These are phyloP conservation scores for Exocentrus adspersus DNA, from an alignment of 2,888 invertebrate species.

Conservation along the genomic window DNA sequence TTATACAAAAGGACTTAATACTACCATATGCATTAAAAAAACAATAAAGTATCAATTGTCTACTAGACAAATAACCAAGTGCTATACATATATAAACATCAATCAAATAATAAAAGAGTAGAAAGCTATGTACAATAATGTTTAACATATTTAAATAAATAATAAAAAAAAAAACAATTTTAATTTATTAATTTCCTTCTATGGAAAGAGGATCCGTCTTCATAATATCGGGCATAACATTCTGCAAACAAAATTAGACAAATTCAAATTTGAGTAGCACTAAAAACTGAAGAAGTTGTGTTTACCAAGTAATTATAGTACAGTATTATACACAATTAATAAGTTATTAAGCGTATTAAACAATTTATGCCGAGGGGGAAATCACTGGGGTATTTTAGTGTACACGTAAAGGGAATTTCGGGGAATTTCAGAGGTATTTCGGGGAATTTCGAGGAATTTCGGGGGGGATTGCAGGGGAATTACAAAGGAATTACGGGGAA, in stretches of 20 bases:
- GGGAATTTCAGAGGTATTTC: too few species aligned
- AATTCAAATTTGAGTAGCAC: too few species aligned
- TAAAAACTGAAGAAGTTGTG: too few species aligned
- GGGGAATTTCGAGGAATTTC: too few species aligned
- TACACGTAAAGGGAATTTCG: too few species aligned
- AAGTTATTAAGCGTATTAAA: too few species aligned
- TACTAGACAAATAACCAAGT: slow-evolving; percentile 22
- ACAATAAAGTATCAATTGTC: slow-evolving; percentile 31
- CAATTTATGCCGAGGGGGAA: too few species aligned
- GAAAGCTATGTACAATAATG: slow-evolving; percentile 13
- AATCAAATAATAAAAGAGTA: slow-evolving; percentile 11
- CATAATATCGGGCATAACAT: slow-evolving; percentile 55
- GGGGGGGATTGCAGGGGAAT: too few species aligned
- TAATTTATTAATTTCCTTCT: slow-evolving; percentile 47
- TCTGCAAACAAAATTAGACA: slow-evolving; percentile 43
- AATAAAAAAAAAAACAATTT: slow-evolving; percentile 17
- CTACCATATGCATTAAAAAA: slow-evolving; percentile 33
- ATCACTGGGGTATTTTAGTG: too few species aligned
- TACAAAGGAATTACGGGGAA: too few species aligned
- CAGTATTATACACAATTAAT: too few species aligned
- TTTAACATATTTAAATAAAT: slow-evolving; percentile 25
- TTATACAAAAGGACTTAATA: slow-evolving; percentile 39
- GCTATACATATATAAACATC: slow-evolving; percentile 24
- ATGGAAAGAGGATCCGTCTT: slow-evolving; percentile 55
- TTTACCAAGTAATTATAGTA: too few species aligned